Evolutionary conservation across 2,797 vertebrate genomes (phyloP), one percentile per base, ranked within the genome.

Genomic region (Malacoraja senta): DNA sequence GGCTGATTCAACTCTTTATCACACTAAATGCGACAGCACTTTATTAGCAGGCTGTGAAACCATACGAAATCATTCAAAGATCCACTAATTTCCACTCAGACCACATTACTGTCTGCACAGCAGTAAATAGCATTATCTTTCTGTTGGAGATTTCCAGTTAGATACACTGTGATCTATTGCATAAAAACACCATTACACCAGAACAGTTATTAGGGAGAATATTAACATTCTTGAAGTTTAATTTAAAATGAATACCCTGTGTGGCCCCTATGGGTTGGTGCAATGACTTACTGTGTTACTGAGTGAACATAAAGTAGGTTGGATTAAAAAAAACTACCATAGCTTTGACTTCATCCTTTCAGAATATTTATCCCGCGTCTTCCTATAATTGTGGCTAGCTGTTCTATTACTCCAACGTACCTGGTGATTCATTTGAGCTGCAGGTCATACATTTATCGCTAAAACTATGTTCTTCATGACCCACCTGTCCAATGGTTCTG

Each of bases 121-220:
- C 84, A 88, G 84, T 88, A 88, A 88, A 88, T 88, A 88, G 84
- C 84, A 88, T 88, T 88, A 88, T 88, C 84, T 88, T 88, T 68
- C 84, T 68, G 84, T 88, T 88, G 84, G 84, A 88, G 84, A 68
- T 68, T 88, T 88, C 63, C 84, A 88, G 84, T 88, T 88, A 88
- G 84, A 88, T 88, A 88, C 84, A 68, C 63, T 88, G 17, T 68
- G 84, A 88, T 88, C 84, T 88, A 88, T 88, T 88, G 63, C 84
- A 88, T 88, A 68, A 88, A 88, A 88, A 88, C 68, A 68, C 84
- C 84, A 88, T 88, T 88, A 88, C n/a, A 68, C 84, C 21, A 68
- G 32, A 35, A 63, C n/a, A 68, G 63, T 35, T 88, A 88, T 68
- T 88, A 68, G 61, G 35, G 63, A 88, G 84, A 88, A 88, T 88